Percentiles rank a stretch among this genome's conserved stretches.
These are phyloP conservation scores for Drosophila repleta DNA, from an alignment of 1,140 invertebrate species.

Conservation along the genomic window DNA sequence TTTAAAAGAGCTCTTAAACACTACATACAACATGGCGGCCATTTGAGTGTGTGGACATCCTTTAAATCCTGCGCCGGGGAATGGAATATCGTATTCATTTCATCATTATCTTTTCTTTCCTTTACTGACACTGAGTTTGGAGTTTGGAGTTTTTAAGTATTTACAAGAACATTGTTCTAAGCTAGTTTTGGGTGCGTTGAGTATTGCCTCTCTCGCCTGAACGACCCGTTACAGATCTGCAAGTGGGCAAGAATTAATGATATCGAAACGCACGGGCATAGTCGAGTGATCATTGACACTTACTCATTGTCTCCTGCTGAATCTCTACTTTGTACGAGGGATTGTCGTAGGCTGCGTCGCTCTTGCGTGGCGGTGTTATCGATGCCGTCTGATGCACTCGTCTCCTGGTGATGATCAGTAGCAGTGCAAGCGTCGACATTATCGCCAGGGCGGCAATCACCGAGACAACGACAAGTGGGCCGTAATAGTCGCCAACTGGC, in stretches of 20 bases:
- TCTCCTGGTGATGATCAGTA: slow-evolving; percentile 91
- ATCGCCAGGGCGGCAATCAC: slow-evolving; percentile 93
- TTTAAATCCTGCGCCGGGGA: slow-evolving; percentile 53
- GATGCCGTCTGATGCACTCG: slow-evolving; percentile 88
- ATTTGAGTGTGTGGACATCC: slow-evolving; percentile 35
- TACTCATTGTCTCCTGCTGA: slow-evolving; percentile 95
- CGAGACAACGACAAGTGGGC: slow-evolving; percentile 93
- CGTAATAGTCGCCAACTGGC: slow-evolving; percentile 90
- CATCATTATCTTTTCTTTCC: slow-evolving; percentile 30
- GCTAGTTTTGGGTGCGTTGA: slow-evolving; percentile 56
- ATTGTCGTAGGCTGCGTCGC: slow-evolving; percentile 92
- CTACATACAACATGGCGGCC: slow-evolving; percentile 76
- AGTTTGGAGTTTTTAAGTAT: slow-evolving; percentile 69
- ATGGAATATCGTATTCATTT: slow-evolving; percentile 32
- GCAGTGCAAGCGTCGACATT: slow-evolving; percentile 90
- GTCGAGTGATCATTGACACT: slow-evolving; percentile 15
- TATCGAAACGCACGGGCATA: background rate
- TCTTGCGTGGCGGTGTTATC: slow-evolving; percentile 86
- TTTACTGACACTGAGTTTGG: slow-evolving; percentile 74
- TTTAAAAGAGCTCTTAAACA: slow-evolving; percentile 65
- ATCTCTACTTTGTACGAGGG: slow-evolving; percentile 97
- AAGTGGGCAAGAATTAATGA: slow-evolving; percentile 7
- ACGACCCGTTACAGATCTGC: slow-evolving; percentile 75
- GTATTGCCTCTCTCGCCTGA: slow-evolving; percentile 33
- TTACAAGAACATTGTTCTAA: slow-evolving; percentile 71